Evolutionary conservation across 2,113 vertebrate species (phyloP), one percentile per base, ranked within the genome.

Genomic region (Melanotaenia duboulayi): DNA sequence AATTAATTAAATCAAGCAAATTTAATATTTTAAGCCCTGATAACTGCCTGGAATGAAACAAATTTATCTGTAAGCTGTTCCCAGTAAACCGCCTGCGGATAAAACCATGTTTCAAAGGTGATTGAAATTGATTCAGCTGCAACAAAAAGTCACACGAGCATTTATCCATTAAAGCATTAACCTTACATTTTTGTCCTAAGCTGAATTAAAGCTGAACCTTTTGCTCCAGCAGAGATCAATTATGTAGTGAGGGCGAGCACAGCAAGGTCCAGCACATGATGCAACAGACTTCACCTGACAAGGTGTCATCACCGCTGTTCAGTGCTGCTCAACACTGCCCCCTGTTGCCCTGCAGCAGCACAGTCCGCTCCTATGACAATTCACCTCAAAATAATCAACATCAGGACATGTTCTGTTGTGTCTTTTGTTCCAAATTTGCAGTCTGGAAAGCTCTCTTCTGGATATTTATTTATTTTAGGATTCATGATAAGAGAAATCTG

Each of bases 251-350:
- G 58, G 50, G 42, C 37, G 56, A 20, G 9, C 49, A 57, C 28
- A 72, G 22, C 23, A 42, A 51, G 8, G 32, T 24, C 51, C 62
- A 24, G 55, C 67, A 65, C 65, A 68, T 32, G 54, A 65, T 42
- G 70, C 71, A 71, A 23, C 57, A 65, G 46, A 65, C 68, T 55
- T 78, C 78, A 89, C 87, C 90, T 88, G 87, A 54, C 50, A 52
- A 85, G 79, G 77, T 81, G 78, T 69, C 23, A 3, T 16, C 52
- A 17, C 77, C 51, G 65, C 78, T 71, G 75, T 0, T 37, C 58
- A 79, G 68, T 2, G 78, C 83, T 70, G 89, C 93, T 87, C 82
- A 92, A 93, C 88, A 93, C 86, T 92, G 92, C 91, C 93, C 93
- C 87, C 94, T 94, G 77, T 87, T 51, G 92, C n/a, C 17, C 54